A percentile compares a stretch with the other conserved stretches of the same genome.
phyloP scores from a whole-genome alignment of 2,888 invertebrate genomes.

The Mimachlamys varia region DNA sequence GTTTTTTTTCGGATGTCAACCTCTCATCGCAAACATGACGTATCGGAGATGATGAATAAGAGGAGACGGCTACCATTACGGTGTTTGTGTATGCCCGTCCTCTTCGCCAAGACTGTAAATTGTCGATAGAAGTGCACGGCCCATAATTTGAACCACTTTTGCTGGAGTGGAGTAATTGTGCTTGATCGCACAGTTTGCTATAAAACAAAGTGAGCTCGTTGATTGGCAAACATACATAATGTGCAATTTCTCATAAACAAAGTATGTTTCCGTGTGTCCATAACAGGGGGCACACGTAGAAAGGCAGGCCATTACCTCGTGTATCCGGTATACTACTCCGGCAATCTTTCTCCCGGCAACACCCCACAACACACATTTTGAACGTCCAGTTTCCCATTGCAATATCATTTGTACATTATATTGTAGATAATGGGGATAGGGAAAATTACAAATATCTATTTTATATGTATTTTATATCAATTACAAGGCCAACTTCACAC shows the following conservation, averaged over 20 bases:
- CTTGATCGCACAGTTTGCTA: background rate
- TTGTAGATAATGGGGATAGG: background rate
- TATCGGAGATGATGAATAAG: background rate
- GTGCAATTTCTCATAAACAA: background rate
- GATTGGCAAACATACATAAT: background rate
- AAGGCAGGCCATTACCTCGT: background rate
- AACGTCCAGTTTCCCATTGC: background rate
- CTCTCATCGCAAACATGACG: background rate
- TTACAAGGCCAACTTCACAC: too few species aligned
- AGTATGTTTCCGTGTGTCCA: background rate
- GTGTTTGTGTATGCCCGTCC: background rate
- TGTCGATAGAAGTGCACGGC: background rate
- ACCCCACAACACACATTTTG: background rate
- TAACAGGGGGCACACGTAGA: background rate
- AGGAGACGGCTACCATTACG: background rate
- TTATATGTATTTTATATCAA: too few species aligned
- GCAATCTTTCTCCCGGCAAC: background rate
- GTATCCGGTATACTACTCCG: too few species aligned
- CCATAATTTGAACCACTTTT: constrained; percentile 1
- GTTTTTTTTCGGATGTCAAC: constrained; percentile 13
- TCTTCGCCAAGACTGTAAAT: background rate
- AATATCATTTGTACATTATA: background rate
- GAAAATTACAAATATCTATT: too few species aligned
- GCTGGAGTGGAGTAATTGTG: background rate
- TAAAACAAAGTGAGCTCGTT: constrained; percentile 6